Percentiles rank a stretch among this genome's conserved stretches.
Evolutionary conservation across 2,113 vertebrate species (phyloP).

Genomic region (Strix uralensis): DNA sequence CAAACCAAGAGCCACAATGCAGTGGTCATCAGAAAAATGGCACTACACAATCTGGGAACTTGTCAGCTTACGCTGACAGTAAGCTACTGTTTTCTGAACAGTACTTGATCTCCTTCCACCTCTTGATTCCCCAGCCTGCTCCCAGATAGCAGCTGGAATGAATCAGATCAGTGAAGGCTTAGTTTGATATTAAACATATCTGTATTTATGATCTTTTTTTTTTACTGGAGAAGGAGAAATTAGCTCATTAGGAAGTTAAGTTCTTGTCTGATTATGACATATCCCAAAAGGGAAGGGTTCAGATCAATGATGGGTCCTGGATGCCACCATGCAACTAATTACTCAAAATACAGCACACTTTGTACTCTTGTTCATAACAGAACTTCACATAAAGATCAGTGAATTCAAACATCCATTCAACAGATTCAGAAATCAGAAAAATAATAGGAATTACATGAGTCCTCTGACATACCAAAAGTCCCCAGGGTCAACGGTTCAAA

Average conservation of each 20-base stretch:
- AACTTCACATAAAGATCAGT: background rate
- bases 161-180: background rate
- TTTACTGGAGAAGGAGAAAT: background rate
- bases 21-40: background rate
- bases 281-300: background rate
- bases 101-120: background rate
- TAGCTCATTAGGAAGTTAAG: background rate
- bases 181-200: background rate
- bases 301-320: background rate
- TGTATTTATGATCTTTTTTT: background rate
- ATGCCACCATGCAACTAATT: background rate
- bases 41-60: background rate
- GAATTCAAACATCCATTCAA: background rate
- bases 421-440: background rate
- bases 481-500: background rate
- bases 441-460: background rate
- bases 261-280: background rate
- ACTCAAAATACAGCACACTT: background rate
- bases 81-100: background rate
- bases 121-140: background rate
- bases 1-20: background rate
- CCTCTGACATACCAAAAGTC: background rate
- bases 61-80: background rate
- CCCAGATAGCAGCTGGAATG: background rate
- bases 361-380: background rate